Conservation (phyloP, 2,888 invertebrate genomes). For the Athalia rosae region DNA sequence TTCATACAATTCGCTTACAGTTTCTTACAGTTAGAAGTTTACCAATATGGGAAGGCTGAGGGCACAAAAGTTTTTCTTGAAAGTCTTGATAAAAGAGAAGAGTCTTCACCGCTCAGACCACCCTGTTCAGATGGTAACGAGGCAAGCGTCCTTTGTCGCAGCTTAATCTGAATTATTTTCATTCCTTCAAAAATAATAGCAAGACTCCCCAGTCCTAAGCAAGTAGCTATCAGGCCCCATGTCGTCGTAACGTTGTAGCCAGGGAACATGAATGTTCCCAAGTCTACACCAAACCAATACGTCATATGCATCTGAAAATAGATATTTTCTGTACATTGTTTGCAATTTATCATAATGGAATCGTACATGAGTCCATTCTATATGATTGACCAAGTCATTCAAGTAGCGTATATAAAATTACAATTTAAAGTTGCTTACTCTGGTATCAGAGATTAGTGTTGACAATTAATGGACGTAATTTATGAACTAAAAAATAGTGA, state of each 20-base stretch:
- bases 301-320: conserved; percentile 78
- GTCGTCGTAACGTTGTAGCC: conserved; percentile 75
- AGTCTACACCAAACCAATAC: conserved; percentile 81
- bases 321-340: not conserved
- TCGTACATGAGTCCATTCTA: too few relatives aligned
- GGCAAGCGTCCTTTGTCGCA: conserved; percentile 70
- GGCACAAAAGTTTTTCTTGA: not conserved
- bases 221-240: conserved; percentile 77
- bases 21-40: conserved; percentile 46
- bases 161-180: conserved; percentile 74
- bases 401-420: too few relatives aligned
- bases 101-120: conserved; percentile 53
- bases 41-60: conserved; percentile 58
- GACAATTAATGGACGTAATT: too few relatives aligned
- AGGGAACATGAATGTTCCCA: conserved; percentile 80
- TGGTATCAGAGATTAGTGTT: too few relatives aligned
- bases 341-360: not conserved
- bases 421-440: too few relatives aligned
- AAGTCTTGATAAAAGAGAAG: conserved; percentile 21
- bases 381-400: too few relatives aligned
- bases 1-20: not conserved
- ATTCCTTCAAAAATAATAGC: conserved; percentile 80
- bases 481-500: not conserved
- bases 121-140: conserved; percentile 67
- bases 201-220: conserved; percentile 77